Evolutionary conservation across 2,113 vertebrate genomes (phyloP).

Genomic region (Pachycephala philippinensis): DNA sequence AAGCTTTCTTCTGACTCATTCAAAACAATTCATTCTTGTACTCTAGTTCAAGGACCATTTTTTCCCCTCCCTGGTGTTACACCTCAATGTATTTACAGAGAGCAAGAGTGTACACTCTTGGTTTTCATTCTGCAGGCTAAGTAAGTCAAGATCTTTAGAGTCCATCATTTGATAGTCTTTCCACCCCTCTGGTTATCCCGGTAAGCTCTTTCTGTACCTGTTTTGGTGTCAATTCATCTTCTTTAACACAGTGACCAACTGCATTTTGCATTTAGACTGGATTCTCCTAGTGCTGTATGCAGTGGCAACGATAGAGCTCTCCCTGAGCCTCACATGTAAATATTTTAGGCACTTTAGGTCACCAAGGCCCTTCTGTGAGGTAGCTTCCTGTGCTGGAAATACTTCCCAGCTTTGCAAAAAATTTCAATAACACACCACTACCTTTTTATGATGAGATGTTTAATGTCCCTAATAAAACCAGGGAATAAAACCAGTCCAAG

Average conservation of each 20-base stretch:
- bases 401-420: neutral
- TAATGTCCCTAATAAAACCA: conserved; percentile 9
- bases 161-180: neutral
- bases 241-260: neutral
- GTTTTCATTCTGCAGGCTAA: neutral
- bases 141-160: neutral
- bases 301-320: neutral
- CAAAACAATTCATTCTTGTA: neutral
- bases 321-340: neutral
- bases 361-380: neutral
- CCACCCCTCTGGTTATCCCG: neutral
- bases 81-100: neutral
- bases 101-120: neutral
- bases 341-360: neutral
- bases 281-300: neutral
- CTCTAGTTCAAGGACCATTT: neutral
- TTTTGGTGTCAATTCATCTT: neutral
- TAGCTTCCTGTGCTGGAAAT: neutral
- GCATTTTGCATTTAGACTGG: neutral
- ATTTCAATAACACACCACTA: neutral
- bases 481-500: neutral
- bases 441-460: neutral
- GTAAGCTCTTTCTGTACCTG: neutral
- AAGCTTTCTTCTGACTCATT: neutral
- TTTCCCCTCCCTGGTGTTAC: neutral